A percentile compares a stretch with the other conserved stretches of the same genome.
Evolutionary conservation across 2,113 vertebrate genomes (phyloP).

Genomic region (Megaceryle maxima): DNA sequence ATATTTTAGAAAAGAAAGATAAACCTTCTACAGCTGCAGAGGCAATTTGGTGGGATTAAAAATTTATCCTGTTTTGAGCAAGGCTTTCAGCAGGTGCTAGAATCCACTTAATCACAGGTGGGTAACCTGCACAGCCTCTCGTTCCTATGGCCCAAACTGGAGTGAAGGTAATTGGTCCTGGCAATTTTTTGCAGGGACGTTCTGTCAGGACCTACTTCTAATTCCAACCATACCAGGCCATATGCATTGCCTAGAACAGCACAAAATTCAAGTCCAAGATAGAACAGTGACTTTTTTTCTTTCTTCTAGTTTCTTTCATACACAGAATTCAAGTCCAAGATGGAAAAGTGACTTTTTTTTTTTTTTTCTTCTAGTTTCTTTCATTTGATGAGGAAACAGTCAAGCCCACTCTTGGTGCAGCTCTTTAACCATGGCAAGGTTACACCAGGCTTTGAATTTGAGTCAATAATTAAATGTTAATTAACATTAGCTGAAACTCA

Average conservation of each 20-base stretch:
- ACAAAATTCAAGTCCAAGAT: neutral
- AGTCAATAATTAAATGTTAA: neutral
- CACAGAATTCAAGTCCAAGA: neutral
- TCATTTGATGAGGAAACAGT: neutral
- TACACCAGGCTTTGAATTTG: neutral
- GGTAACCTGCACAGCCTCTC: neutral
- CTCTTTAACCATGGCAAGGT: neutral
- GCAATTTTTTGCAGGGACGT: neutral
- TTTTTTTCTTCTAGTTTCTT: neutral
- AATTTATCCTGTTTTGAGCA: constrained; percentile 61
- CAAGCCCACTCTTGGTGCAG: neutral
- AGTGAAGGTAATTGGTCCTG: neutral
- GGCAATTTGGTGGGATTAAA: constrained; percentile 66
- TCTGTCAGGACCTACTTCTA: neutral
- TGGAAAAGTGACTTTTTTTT: neutral
- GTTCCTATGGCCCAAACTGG: neutral
- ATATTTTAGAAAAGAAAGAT: constrained; percentile 53
- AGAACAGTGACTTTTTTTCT: neutral
- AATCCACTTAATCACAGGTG: constrained; percentile 7
- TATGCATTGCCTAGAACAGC: neutral
- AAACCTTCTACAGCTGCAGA: constrained; percentile 43
- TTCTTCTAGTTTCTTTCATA: neutral
- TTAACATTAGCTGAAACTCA: neutral
- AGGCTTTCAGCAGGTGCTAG: constrained; percentile 42
- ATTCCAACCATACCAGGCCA: neutral